phyloP scores from a whole-genome alignment of 64 coral and sea anemone genomes.

The Actinia tenebrosa region DNA sequence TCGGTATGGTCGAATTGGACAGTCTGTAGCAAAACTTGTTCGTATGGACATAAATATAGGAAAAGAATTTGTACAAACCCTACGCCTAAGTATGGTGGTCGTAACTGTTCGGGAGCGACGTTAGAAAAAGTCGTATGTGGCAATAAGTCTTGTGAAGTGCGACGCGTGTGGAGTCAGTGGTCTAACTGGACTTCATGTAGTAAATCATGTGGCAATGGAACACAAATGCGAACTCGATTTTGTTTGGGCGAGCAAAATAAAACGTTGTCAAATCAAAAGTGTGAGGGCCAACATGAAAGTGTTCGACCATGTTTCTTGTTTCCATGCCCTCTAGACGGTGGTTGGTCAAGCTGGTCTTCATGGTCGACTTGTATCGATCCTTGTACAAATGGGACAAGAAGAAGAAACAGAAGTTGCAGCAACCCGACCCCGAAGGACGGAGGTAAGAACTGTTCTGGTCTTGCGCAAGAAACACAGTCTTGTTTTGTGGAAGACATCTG shows the following conservation, averaged over 20 bases:
- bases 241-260: conserved; percentile 7
- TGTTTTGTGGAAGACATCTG: conserved; percentile 41
- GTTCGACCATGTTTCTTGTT: conserved; percentile 23
- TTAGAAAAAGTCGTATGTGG: conserved; percentile 18
- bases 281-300: conserved; percentile 23
- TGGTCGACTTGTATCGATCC: conserved; percentile 61
- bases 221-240: conserved; percentile 10
- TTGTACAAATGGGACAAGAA: conserved; percentile 40
- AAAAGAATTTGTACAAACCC: conserved; percentile 49
- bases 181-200: conserved; percentile 66
- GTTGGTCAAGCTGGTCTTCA: conserved; percentile 57
- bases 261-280: conserved; percentile 29
- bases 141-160: conserved; percentile 31
- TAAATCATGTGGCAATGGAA: conserved; percentile 48
- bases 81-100: conserved; percentile 34
- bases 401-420: conserved; percentile 42
- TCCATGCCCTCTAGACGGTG: conserved; percentile 52
- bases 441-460: conserved; percentile 46
- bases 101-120: conserved; percentile 30
- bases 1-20: conserved; percentile 48
- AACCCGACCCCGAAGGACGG: conserved; percentile 39
- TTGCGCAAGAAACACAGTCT: conserved; percentile 11
- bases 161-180: conserved; percentile 59
- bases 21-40: conserved; percentile 48
- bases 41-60: conserved; percentile 26